phyloP scores from a whole-genome alignment of 2,113 vertebrate genomes.

The Hyperoodon ampullatus region DNA sequence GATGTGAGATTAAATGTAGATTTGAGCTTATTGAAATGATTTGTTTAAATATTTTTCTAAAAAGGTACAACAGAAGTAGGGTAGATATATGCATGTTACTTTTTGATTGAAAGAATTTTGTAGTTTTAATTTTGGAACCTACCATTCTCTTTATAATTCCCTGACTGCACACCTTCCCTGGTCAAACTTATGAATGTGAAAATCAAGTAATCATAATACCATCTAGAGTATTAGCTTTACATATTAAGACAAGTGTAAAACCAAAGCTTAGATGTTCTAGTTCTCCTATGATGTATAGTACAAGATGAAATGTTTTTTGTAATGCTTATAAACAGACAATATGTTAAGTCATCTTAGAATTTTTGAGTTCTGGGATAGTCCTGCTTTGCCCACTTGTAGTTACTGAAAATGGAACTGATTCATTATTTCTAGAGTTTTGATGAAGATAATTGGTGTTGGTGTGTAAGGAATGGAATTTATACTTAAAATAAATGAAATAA shows the following conservation, averaged over 20 bases:
- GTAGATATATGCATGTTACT: not conserved
- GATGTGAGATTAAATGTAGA: not conserved
- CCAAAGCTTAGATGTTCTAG: not conserved
- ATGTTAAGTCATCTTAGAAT: not conserved
- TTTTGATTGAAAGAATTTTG: not conserved
- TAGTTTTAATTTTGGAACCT: conserved; percentile 2
- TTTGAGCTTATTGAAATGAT: not conserved
- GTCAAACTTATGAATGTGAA: not conserved
- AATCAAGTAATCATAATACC: not conserved
- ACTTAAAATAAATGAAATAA: not conserved
- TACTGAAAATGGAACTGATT: not conserved
- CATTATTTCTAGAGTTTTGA: not conserved
- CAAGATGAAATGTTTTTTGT: not conserved
- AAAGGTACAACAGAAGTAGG: not conserved
- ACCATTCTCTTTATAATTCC: not conserved
- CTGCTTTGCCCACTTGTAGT: not conserved
- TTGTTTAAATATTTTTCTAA: not conserved
- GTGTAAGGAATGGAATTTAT: not conserved
- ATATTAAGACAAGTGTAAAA: not conserved
- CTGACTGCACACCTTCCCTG: not conserved
- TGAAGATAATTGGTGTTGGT: not conserved
- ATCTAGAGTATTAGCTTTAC: not conserved
- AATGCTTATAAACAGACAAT: not conserved
- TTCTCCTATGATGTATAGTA: not conserved
- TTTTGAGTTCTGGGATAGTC: not conserved